These are phyloP conservation scores for Aphaenogaster rudis DNA, from an alignment of 1,140 invertebrate species.

Conservation along the genomic window DNA sequence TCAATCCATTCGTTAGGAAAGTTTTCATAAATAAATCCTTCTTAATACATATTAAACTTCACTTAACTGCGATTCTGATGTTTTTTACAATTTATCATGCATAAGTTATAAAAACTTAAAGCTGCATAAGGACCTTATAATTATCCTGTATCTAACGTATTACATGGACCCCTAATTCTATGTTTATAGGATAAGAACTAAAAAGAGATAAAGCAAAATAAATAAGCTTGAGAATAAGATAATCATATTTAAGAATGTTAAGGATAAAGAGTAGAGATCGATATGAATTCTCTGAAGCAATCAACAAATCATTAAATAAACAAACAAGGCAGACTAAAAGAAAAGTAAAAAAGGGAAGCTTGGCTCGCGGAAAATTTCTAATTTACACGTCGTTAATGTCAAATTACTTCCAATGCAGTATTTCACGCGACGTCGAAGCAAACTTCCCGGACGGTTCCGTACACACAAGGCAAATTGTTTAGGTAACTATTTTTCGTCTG, in stretches of 20 bases:
- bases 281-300: not conserved
- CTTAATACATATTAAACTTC: not conserved
- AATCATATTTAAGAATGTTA: not conserved
- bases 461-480: constrained; percentile 7
- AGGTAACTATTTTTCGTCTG: constrained; percentile 26
- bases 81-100: not conserved
- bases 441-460: not conserved
- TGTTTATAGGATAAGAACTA: not conserved
- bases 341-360: not conserved
- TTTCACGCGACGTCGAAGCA: not conserved
- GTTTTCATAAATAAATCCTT: not conserved
- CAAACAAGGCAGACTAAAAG: not conserved
- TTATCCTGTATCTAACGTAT: no score
- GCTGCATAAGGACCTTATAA: no score
- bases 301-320: not conserved
- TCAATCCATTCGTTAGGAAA: not conserved
- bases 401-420: not conserved
- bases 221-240: not conserved
- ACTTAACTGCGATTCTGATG: not conserved
- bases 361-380: not conserved
- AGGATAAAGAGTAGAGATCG: not conserved
- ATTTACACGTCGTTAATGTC: not conserved
- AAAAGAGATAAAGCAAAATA: not conserved
- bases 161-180: not conserved
- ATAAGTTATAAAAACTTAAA: no score